Conservation (phyloP, 1,140 invertebrate species). For the Mylabris phalerata region DNA sequence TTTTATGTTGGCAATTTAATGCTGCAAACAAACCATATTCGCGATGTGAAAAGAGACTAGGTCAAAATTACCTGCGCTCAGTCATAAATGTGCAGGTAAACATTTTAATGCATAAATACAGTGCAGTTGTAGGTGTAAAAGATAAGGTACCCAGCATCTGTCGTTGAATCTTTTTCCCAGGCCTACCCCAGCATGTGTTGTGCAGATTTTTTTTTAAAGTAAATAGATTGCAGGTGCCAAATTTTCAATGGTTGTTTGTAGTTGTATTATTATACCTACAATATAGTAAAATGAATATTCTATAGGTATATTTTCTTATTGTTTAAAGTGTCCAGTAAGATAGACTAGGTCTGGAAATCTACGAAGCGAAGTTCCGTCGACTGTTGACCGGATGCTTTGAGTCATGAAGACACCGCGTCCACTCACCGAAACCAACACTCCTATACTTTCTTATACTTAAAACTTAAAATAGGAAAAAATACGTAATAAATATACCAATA, state of each 20-base stretch:
- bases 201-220: conserved; percentile 16
- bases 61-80: conserved; percentile 14
- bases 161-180: conserved; percentile 14
- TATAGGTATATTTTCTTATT: no score
- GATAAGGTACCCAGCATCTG: conserved; percentile 15
- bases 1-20: no score
- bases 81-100: conserved; percentile 17
- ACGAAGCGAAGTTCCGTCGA: conserved; percentile 33
- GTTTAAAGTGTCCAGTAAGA: conserved; percentile 19
- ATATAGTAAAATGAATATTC: background rate
- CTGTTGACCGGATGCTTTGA: conserved; percentile 36
- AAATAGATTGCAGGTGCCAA: conserved; percentile 15
- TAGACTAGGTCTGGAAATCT: conserved; percentile 19
- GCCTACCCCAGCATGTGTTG: conserved; percentile 14
- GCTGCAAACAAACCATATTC: no score
- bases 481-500: conserved; percentile 1
- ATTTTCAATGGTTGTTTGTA: conserved; percentile 6
- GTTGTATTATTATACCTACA: conserved; percentile 5
- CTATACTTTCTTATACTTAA: conserved; percentile 31
- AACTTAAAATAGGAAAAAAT: conserved; percentile 16
- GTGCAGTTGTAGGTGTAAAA: conserved; percentile 16
- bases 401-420: conserved; percentile 33
- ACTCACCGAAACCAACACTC: conserved; percentile 35
- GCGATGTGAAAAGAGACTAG: background rate
- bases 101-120: conserved; percentile 14